Evolutionary conservation across 2,797 vertebrate species (phyloP), one percentile per base, ranked within the genome.

Genomic region (Enteromius mattozi): DNA sequence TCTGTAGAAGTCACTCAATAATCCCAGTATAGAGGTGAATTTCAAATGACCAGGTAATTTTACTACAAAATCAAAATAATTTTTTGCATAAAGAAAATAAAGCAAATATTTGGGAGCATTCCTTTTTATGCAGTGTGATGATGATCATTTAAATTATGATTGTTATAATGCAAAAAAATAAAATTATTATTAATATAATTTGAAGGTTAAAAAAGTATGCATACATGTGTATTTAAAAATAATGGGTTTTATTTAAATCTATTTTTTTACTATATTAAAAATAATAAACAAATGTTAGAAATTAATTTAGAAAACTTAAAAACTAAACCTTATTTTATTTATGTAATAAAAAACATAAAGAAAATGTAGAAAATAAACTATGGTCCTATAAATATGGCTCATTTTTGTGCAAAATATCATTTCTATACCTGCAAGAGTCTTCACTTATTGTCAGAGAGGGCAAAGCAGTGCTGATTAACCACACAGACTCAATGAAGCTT

Each of bases 401-500:
- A 74, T 51, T 51, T 51, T 74, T 49, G 24, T 74, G 27, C 2
- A 4, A 56, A 37, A 54, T 37, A 35, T 76, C n/a, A 37, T 27
- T 63, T 59, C 21, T 24, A 82, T 63, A 70, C 33, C 6, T 17
- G 49, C 13, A 6, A 2, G 30, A 45, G 12, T 83, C 82, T 82
- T 76, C 21, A 16, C 10, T 83, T 68, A 42, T 56, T n/a, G 47
- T 83, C n/a, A 42, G 24, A 35, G 30, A 75, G 61, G 56, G 37
- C 63, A 69, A 19, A 69, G 35, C 61, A 40, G 33, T 10, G 30
- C 74, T 69, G 82, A 78, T 83, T 77, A 83, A 77, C 47, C 42
- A 35, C 81, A 76, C 42, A 76, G 82, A 68, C 63, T 78, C 63
- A 42, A 69, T 75, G 33, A 45, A 78, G 75, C 37, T 70, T 84